Evolutionary conservation across 2,113 vertebrate species (phyloP).

Genomic region (Lagopus muta): DNA sequence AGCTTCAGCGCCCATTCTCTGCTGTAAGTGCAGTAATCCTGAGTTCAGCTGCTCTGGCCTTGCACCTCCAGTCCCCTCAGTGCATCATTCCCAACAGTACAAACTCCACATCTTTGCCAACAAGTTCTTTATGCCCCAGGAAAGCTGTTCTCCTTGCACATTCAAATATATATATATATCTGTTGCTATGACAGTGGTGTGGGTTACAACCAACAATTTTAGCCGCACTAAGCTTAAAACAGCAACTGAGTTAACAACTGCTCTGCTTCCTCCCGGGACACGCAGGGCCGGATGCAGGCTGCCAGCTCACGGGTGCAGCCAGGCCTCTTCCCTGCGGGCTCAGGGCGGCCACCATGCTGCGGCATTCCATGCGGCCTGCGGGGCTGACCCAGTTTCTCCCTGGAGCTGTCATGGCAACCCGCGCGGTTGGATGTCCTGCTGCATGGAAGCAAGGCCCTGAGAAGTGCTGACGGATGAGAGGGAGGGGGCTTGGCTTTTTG

Average conservation of each 20-base stretch:
- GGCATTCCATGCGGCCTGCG: not conserved
- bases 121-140: not conserved
- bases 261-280: not conserved
- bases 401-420: not conserved
- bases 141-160: not conserved
- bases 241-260: not conserved
- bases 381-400: conserved; percentile 18
- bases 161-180: not conserved
- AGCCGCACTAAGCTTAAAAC: not conserved
- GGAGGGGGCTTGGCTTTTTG: not conserved
- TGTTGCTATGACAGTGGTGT: conserved; percentile 7
- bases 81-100: not conserved
- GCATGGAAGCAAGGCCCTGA: not conserved
- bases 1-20: not conserved
- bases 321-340: not conserved
- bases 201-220: conserved; percentile 1
- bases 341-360: not conserved
- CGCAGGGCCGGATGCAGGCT: not conserved
- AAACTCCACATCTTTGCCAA: not conserved
- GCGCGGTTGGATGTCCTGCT: not conserved
- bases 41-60: not conserved
- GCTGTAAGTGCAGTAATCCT: not conserved
- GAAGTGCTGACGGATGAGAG: accelerated
- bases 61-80: not conserved
- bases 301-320: not conserved